These are phyloP conservation scores for Mechanitis mazaeus DNA, from an alignment of 2,888 invertebrate species.

Conservation along the genomic window DNA sequence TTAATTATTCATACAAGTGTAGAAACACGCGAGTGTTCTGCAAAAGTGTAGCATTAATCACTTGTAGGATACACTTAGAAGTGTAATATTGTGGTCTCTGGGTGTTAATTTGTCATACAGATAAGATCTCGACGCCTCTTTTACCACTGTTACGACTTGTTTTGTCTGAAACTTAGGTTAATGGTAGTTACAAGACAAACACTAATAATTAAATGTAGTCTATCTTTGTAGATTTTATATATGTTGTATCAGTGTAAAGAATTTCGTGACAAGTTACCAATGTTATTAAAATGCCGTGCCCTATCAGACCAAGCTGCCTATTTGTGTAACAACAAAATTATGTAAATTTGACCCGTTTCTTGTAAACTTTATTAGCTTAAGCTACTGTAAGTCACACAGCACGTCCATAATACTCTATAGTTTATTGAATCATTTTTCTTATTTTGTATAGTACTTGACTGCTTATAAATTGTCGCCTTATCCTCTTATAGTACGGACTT, in stretches of 20 bases:
- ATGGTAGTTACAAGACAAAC: too few relatives aligned
- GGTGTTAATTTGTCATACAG: constrained; percentile 25
- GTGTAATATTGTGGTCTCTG: constrained; percentile 7
- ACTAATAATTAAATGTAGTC: too few relatives aligned
- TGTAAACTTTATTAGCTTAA: background rate
- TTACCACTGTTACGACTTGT: background rate
- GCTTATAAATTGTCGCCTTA: background rate
- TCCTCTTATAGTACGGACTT: background rate
- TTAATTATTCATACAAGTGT: background rate
- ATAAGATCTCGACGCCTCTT: constrained; percentile 20
- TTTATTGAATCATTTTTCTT: background rate
- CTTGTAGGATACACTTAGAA: background rate
- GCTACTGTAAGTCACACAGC: background rate
- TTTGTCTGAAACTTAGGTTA: background rate
- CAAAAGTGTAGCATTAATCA: background rate
- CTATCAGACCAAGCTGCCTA: too few relatives aligned
- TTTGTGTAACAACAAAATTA: background rate
- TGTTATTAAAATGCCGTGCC: too few relatives aligned
- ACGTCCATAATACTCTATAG: background rate
- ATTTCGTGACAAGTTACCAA: too few relatives aligned
- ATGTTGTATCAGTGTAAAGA: too few relatives aligned
- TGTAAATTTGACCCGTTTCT: background rate
- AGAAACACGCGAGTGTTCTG: background rate
- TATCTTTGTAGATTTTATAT: too few relatives aligned
- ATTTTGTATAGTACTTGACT: background rate